Conservation (phyloP, 2,113 vertebrate genomes). For the Saccopteryx leptura region DNA sequence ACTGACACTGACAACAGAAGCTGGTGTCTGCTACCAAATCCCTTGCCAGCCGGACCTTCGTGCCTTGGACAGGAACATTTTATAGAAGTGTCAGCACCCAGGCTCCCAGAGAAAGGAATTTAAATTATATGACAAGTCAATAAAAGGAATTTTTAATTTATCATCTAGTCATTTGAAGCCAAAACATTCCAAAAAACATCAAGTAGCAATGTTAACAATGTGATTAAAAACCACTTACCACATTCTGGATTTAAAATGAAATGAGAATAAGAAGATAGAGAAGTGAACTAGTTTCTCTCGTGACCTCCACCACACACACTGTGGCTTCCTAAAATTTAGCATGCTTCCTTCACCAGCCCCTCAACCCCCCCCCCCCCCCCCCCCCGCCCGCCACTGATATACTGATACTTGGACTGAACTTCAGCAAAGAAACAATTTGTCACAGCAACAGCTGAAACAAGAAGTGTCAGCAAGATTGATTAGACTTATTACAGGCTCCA, state of each 20-base stretch:
- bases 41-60: neutral
- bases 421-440: constrained; percentile 80
- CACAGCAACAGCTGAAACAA: constrained; percentile 85
- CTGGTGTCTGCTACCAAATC: constrained; percentile 72
- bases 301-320: neutral
- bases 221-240: neutral
- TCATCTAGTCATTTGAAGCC: neutral
- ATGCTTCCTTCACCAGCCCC: neutral
- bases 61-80: neutral
- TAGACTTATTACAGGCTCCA: constrained; percentile 58
- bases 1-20: neutral
- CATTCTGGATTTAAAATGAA: constrained; percentile 28
- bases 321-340: neutral
- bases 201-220: neutral
- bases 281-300: constrained; percentile 27
- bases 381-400: neutral
- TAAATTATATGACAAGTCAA: neutral
- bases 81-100: constrained; percentile 55
- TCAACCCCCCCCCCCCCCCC: no score
- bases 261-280: neutral
- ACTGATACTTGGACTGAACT: constrained; percentile 68
- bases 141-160: neutral
- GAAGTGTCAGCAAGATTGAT: constrained; percentile 81
- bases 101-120: neutral
- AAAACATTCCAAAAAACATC: constrained; percentile 26